Base-by-base conservation (phyloP, 2,797 vertebrate species). In the Cetoscarus ocellatus region DNA sequence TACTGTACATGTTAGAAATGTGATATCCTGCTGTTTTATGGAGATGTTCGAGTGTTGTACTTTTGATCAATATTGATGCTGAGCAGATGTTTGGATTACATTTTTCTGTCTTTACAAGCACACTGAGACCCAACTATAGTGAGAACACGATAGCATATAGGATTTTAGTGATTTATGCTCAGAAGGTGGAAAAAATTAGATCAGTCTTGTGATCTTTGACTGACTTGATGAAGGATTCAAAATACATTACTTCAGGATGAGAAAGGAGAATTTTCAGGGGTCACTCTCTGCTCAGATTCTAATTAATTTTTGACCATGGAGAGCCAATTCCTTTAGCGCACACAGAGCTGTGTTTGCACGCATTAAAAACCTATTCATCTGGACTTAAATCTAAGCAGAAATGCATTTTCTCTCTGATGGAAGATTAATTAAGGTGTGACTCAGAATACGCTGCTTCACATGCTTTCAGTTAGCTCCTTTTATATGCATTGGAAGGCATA, bases 351-450 rank as follows among this genome's bases (percentile, higher is more conserved):
- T 85, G 75, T 90, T 90, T 84, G 80, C 74, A 61, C 51, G 14
- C 65, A 83, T 91, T 87, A 87, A 83, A 81, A 80, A 80, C 70
- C 65, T 50, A 80, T 87, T 89, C 60, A 80, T 82, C 38, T 51
- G 50, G 55, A 76, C 40, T 80, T 82, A 61, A 78, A 78, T 62
- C 43, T 40, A 19, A 68, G 59, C 35, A 35, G 39, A 54, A 72
- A 58, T 49, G 48, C 45, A 70, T 71, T 80, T 80, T 40, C 74
- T 55, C 55, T 55, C 64, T 55, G 53, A 40, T 78, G 63, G 67
- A 70, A 78, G 62, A 88, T 81, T 75, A 88, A 77, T 80, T 45
- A 68, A 76, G 54, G 55, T 71, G 63, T 84, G 75, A 69, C 70
- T 84, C 58, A 39, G 81, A 85, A 83, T 77, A 53, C 53, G 39